Evolutionary conservation across 1,140 invertebrate genomes (phyloP).

Genomic region (Diorhabda carinulata): DNA sequence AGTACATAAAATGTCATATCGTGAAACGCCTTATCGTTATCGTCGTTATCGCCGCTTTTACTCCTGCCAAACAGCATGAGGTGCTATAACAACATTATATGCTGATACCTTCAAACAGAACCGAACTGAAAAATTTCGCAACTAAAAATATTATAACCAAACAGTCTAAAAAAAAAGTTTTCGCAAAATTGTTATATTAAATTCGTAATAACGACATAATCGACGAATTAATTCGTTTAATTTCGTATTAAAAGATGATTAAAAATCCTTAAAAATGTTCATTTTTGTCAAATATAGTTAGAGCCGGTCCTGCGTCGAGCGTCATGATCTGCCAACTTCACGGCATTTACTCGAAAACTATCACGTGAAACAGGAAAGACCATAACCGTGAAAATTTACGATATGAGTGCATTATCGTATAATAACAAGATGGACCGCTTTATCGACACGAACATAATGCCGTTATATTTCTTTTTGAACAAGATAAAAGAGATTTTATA

Average conservation of each 20-base stretch:
- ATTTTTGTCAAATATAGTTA: background rate
- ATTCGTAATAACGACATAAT: no score
- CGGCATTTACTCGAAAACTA: conserved; percentile 15
- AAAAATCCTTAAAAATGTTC: no score
- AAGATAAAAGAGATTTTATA: background rate
- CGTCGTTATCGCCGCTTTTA: conserved; percentile 35
- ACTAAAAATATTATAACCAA: no score
- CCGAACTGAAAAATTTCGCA: background rate
- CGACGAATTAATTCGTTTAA: no score
- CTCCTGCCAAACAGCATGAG: conserved; percentile 31
- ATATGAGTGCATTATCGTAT: conserved; percentile 13
- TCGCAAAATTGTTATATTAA: no score
- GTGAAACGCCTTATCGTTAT: conserved; percentile 32
- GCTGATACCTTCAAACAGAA: background rate
- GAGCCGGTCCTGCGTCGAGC: conserved; percentile 4
- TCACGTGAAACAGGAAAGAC: conserved; percentile 13
- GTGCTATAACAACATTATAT: conserved; percentile 22
- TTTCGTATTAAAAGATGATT: no score
- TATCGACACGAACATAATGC: background rate
- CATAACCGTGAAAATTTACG: conserved; percentile 14
- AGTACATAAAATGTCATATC: conserved; percentile 24
- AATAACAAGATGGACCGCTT: conserved; percentile 13
- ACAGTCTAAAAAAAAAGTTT: no score
- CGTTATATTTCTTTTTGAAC: background rate
- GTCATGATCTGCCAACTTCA: conserved; percentile 21